phyloP scores from a whole-genome alignment of 2,888 invertebrate species.

The Penaeus monodon region DNA sequence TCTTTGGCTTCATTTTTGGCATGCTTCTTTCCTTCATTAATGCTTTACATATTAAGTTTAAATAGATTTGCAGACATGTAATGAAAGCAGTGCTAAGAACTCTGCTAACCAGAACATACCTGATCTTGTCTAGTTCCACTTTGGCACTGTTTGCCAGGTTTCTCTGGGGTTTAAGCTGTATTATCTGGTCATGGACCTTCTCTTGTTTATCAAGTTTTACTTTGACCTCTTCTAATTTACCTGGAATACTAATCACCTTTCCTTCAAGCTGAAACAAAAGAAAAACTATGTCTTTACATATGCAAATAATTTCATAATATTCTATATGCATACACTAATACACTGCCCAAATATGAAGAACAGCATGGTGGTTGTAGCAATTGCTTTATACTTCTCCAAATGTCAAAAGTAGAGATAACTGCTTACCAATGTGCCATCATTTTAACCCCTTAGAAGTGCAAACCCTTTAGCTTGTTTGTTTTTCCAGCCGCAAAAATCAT shows the following conservation, averaged over 20 bases:
- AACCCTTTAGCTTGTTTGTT: too few species aligned
- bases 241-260: slow-evolving; percentile 50
- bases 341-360: neutral
- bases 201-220: slow-evolving; percentile 77
- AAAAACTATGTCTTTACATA: neutral
- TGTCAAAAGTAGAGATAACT: too few species aligned
- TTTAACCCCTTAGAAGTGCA: too few species aligned
- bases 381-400: too few species aligned
- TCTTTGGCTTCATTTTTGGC: too few species aligned
- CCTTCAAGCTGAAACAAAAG: slow-evolving; percentile 37
- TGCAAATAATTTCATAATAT: neutral
- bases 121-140: slow-evolving; percentile 32
- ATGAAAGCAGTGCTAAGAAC: too few species aligned
- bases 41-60: too few species aligned
- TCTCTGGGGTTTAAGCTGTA: slow-evolving; percentile 76
- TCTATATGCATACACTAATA: neutral
- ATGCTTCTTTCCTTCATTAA: too few species aligned
- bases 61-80: too few species aligned
- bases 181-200: slow-evolving; percentile 77
- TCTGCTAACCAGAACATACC: slow-evolving; percentile 9
- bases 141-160: slow-evolving; percentile 33
- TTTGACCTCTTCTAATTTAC: slow-evolving; percentile 31
- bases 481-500: too few species aligned
- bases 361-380: too few species aligned
- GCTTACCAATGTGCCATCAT: too few species aligned